Evolutionary conservation across 2,797 vertebrate genomes (phyloP).

Genomic region (Leptatherina wallacei): DNA sequence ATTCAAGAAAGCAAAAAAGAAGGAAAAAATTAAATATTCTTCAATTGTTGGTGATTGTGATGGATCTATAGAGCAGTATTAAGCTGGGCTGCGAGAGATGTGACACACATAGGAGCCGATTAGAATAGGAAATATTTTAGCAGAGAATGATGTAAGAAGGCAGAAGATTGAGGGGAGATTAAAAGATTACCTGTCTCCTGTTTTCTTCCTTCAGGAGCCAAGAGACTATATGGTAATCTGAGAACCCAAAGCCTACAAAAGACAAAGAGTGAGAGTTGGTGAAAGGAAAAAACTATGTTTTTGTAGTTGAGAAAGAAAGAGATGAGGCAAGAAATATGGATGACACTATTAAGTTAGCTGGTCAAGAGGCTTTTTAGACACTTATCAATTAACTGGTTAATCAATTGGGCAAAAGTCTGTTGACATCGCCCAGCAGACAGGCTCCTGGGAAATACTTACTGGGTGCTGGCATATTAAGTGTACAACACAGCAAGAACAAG

Average conservation of each 20-base stretch:
- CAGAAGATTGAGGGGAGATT: conserved; percentile 78
- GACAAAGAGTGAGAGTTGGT: conserved; percentile 56
- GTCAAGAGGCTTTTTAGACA: conserved; percentile 50
- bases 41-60: conserved; percentile 80
- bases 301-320: conserved; percentile 26
- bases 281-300: conserved; percentile 35
- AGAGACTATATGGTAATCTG: conserved; percentile 55
- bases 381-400: conserved; percentile 63
- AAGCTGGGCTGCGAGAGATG: conserved; percentile 59
- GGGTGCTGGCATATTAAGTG: conserved; percentile 8
- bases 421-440: conserved; percentile 32
- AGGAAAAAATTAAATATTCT: conserved; percentile 79
- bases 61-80: conserved; percentile 74
- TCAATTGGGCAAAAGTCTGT: conserved; percentile 68
- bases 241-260: conserved; percentile 47
- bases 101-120: conserved; percentile 60
- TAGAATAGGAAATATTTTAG: conserved; percentile 84
- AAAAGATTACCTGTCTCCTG: conserved; percentile 82
- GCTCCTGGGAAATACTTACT: conserved; percentile 32
- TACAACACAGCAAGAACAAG: conserved; percentile 15
- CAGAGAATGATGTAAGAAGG: conserved; percentile 72
- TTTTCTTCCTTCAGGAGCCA: conserved; percentile 72
- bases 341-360: conserved; percentile 28
- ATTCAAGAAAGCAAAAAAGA: conserved; percentile 46
- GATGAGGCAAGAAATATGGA: conserved; percentile 28